These are phyloP conservation scores for Anastatus disparis DNA, from an alignment of 1,140 invertebrate genomes.

Conservation along the genomic window DNA sequence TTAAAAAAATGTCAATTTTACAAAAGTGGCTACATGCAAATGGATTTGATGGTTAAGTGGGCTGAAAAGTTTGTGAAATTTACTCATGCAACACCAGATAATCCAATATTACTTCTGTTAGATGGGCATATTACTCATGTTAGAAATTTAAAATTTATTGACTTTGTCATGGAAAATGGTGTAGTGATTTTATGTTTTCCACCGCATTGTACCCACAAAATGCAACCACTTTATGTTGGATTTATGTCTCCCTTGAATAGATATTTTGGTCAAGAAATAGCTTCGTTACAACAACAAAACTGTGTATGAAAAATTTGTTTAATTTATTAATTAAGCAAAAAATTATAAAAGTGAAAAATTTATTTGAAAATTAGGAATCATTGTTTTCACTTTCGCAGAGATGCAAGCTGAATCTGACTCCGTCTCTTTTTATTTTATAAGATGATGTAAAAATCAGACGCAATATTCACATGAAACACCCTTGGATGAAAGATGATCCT, in stretches of 20 bases:
- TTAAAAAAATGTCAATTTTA: conserved; percentile 49
- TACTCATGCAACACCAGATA: background rate
- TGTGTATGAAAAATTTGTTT: no score
- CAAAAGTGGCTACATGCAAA: conserved; percentile 26
- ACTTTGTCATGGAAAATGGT: background rate
- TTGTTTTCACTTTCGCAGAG: no score
- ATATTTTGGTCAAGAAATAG: background rate
- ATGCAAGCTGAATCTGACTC: no score
- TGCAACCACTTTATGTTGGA: background rate
- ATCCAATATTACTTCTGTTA: conserved; percentile 20
- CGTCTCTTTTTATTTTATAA: no score
- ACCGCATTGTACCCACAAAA: conserved; percentile 35
- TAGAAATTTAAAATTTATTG: background rate
- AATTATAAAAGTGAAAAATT: no score
- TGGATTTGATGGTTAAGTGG: conserved; percentile 37
- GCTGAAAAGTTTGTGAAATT: conserved; percentile 45
- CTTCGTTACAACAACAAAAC: background rate
- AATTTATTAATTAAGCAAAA: no score
- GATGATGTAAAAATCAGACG: no score
- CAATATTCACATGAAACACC: no score
- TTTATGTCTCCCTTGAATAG: background rate
- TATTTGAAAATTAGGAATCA: no score
- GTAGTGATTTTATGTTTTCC: conserved; percentile 11
- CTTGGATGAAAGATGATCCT: no score
- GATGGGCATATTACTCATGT: conserved; percentile 44